Percentiles rank a stretch among this genome's conserved stretches.
Evolutionary conservation across 1,140 invertebrate species (phyloP).

Genomic region (Seison nebaliae): DNA sequence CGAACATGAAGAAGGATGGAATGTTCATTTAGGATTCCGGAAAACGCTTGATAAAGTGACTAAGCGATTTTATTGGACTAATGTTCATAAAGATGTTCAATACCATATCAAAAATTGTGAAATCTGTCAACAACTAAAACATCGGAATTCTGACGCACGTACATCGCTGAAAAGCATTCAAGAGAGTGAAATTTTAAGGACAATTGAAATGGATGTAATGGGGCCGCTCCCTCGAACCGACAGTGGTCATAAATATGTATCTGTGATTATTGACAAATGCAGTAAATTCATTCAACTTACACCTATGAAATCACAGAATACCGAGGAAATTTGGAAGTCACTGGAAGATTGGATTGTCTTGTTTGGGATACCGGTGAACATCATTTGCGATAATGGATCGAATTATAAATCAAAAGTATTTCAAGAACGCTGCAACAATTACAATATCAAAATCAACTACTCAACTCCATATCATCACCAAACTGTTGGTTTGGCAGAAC

Average conservation of each 20-base stretch:
- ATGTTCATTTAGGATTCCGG: neutral
- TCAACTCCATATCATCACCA: no score
- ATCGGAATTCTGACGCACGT: no score
- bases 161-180: no score
- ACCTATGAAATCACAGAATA: slow-evolving; percentile 16
- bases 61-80: neutral
- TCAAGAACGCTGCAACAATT: no score
- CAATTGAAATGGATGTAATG: slow-evolving; percentile 14
- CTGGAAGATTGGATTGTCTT: no score
- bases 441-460: no score
- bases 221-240: slow-evolving; percentile 15
- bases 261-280: slow-evolving; percentile 17
- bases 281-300: slow-evolving; percentile 17
- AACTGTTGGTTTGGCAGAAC: no score
- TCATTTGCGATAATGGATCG: no score
- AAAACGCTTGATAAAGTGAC: neutral
- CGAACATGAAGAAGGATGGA: neutral
- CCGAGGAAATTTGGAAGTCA: neutral
- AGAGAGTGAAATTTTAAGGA: slow-evolving; percentile 7
- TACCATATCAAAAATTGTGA: neutral
- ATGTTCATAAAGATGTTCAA: neutral
- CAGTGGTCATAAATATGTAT: slow-evolving; percentile 16
- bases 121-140: neutral
- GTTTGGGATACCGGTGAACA: no score
- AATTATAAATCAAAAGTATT: no score